A percentile compares a stretch with the other conserved stretches of the same genome.
These are phyloP conservation scores for Erynnis tages DNA, from an alignment of 2,888 invertebrate genomes.

Conservation along the genomic window DNA sequence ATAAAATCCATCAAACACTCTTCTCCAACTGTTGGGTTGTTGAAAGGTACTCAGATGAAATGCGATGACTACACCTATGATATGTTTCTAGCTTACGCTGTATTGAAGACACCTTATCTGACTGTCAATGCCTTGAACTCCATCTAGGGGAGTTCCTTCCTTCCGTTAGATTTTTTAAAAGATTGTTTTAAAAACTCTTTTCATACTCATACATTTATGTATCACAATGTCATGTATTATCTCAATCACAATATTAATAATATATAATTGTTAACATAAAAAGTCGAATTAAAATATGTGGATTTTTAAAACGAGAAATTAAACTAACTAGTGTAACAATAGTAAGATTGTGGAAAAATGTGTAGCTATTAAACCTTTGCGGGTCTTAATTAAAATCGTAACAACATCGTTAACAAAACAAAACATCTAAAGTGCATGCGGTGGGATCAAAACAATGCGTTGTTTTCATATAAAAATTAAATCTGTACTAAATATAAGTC, in stretches of 20 bases:
- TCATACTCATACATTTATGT: too few species aligned
- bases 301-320: background rate
- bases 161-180: slow-evolving; percentile 34
- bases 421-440: slow-evolving; percentile 31
- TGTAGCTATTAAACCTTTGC: slow-evolving; percentile 29
- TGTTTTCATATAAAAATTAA: slow-evolving; percentile 2
- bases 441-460: background rate
- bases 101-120: slow-evolving; percentile 38
- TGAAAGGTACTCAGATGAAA: too few species aligned
- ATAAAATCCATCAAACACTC: too few species aligned
- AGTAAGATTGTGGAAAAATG: slow-evolving; percentile 22
- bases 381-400: slow-evolving; percentile 49
- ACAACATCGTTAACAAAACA: slow-evolving; percentile 42
- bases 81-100: background rate
- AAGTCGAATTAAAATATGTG: too few species aligned
- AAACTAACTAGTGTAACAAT: background rate
- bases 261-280: too few species aligned
- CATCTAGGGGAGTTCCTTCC: slow-evolving; percentile 36
- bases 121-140: slow-evolving; percentile 39
- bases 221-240: too few species aligned
- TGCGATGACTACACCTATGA: too few species aligned
- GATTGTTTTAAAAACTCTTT: slow-evolving; percentile 20
- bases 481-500: too few species aligned
- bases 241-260: too few species aligned
- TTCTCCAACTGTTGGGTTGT: too few species aligned